These are phyloP conservation scores for Chrysopilus asiliformis DNA, from an alignment of 2,888 invertebrate species.

Conservation along the genomic window DNA sequence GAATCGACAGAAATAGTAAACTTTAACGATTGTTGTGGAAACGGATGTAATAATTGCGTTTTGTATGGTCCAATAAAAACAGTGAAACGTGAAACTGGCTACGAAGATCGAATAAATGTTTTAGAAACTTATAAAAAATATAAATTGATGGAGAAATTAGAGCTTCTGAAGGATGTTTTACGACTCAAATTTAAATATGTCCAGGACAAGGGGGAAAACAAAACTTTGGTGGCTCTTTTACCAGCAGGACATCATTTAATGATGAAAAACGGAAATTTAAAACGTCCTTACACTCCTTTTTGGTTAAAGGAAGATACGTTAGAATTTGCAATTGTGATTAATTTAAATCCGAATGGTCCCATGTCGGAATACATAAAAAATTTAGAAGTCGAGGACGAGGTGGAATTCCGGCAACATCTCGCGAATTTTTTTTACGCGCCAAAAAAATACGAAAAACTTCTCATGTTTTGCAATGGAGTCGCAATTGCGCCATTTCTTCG, in stretches of 20 bases:
- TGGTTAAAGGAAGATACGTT: conserved; percentile 22
- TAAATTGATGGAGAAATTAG: conserved; percentile 8
- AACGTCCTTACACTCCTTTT: conserved; percentile 33
- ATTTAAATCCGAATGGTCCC: conserved; percentile 42
- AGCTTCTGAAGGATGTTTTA: conserved; percentile 15
- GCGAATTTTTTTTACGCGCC: conserved; percentile 41
- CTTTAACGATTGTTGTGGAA: conserved; percentile 35
- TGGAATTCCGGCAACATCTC: conserved; percentile 62
- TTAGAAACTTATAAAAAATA: conserved; percentile 13
- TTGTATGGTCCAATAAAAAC: conserved; percentile 20
- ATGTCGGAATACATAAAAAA: conserved; percentile 44
- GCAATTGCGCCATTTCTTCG: conserved; percentile 58
- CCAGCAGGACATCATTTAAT: conserved; percentile 21
- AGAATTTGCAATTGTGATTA: conserved; percentile 47
- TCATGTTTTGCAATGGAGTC: conserved; percentile 56
- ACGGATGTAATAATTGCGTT: conserved; percentile 33
- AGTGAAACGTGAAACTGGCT: conserved; percentile 13
- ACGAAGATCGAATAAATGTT: conserved; percentile 15
- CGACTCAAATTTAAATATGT: conserved; percentile 21
- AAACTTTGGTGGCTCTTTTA: conserved; percentile 25
- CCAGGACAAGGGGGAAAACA: conserved; percentile 12
- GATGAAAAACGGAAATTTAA: conserved; percentile 15
- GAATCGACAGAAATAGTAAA: too few relatives aligned
- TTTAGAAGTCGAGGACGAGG: conserved; percentile 38
- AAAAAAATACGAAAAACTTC: conserved; percentile 35